Conservation (phyloP, 1,140 invertebrate genomes). For the Brachionus asplanchnoidis region DNA sequence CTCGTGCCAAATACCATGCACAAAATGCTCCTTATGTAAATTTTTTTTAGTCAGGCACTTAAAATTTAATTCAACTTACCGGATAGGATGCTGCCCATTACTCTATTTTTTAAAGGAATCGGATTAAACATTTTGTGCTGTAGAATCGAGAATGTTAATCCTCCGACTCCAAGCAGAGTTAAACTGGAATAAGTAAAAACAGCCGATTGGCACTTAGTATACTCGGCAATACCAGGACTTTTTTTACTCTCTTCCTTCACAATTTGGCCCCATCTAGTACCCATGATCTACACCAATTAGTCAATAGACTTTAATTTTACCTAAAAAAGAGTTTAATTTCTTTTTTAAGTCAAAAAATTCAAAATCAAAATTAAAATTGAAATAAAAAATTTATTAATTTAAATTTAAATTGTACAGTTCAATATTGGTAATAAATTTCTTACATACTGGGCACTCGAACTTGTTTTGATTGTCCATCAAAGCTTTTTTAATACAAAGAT, state of each 20-base stretch:
- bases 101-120: neutral
- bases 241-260: slow-evolving; percentile 32
- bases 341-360: slow-evolving; percentile 10
- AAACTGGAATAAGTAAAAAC: slow-evolving; percentile 38
- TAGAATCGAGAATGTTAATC: slow-evolving; percentile 2
- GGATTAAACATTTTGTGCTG: slow-evolving; percentile 38
- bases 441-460: slow-evolving; percentile 5
- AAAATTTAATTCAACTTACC: neutral
- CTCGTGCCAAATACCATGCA: slow-evolving; percentile 30
- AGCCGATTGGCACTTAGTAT: slow-evolving; percentile 38
- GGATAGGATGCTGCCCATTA: neutral
- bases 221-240: slow-evolving; percentile 11
- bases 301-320: neutral
- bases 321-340: slow-evolving; percentile 18
- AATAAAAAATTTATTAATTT: slow-evolving; percentile 10
- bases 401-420: neutral
- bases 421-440: neutral
- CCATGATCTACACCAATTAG: slow-evolving; percentile 6
- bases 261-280: slow-evolving; percentile 38
- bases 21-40: neutral
- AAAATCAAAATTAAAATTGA: neutral
- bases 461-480: neutral
- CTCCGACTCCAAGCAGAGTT: slow-evolving; percentile 7
- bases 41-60: neutral
- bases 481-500: slow-evolving; percentile 21